A percentile compares a stretch with the other conserved stretches of the same genome.
These are phyloP conservation scores for Clytia hemisphaerica DNA, from an alignment of 30 jellyfish, hydroid and myxozoan genomes.

Conservation along the genomic window DNA sequence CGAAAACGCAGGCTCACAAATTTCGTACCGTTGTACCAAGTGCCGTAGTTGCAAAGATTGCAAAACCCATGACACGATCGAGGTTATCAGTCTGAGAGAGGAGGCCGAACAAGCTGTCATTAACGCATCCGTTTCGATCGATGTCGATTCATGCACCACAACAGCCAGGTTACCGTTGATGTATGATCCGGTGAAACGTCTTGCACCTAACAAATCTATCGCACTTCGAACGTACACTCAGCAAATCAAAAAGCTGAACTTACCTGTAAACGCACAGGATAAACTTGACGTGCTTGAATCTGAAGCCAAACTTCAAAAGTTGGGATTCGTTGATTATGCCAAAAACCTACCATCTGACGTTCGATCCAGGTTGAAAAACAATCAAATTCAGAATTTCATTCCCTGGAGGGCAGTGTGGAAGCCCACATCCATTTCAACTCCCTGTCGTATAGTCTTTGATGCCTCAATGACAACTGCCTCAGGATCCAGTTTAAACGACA, in stretches of 20 bases:
- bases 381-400: neutral
- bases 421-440: neutral
- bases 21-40: neutral
- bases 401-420: neutral
- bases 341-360: neutral
- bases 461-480: neutral
- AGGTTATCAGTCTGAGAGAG: neutral
- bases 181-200: neutral
- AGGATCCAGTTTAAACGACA: neutral
- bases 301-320: neutral
- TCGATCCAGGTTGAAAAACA: neutral
- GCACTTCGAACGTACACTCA: neutral
- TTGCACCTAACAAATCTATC: neutral
- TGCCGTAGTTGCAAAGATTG: neutral
- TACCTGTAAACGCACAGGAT: too few species aligned
- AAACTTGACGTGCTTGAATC: neutral
- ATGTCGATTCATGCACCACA: neutral
- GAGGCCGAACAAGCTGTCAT: neutral
- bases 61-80: neutral
- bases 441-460: neutral
- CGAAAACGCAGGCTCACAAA: neutral
- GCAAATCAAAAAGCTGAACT: too few species aligned
- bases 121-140: neutral
- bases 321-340: neutral
- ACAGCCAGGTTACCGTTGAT: neutral